phyloP scores from a whole-genome alignment of 2,888 invertebrate species.

The Phyllotreta cruciferae region DNA sequence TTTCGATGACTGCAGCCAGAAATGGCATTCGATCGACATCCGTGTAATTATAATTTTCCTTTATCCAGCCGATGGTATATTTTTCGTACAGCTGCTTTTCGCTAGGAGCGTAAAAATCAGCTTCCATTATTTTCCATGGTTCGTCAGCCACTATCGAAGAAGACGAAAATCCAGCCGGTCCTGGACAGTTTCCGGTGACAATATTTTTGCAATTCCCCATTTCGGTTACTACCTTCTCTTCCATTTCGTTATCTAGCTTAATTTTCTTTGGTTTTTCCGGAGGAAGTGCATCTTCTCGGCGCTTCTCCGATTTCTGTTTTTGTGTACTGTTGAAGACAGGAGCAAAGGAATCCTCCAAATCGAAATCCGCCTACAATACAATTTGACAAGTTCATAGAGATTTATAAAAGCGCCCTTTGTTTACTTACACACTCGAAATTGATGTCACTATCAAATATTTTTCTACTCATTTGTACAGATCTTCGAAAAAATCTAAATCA shows the following conservation, averaged over 20 bases:
- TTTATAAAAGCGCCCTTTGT: neutral
- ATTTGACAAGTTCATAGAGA: neutral
- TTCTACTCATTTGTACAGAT: neutral
- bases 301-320: constrained; percentile 13
- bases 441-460: neutral
- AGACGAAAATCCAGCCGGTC: constrained; percentile 49
- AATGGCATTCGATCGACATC: constrained; percentile 53
- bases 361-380: constrained; percentile 29
- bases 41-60: constrained; percentile 40
- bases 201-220: constrained; percentile 32
- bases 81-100: constrained; percentile 40
- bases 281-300: constrained; percentile 10
- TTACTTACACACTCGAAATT: neutral
- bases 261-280: constrained; percentile 23
- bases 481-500: neutral
- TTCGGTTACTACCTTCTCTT: neutral
- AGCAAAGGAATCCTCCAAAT: constrained; percentile 28
- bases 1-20: constrained; percentile 52
- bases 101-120: constrained; percentile 40
- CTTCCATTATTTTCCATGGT: constrained; percentile 49
- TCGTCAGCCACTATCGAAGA: constrained; percentile 44
- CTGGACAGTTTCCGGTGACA: constrained; percentile 47
- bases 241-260: constrained; percentile 21
- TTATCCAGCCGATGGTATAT: constrained; percentile 54
- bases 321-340: constrained; percentile 34